Evolutionary conservation across 2,113 vertebrate genomes (phyloP).

Genomic region (Eonycteris spelaea): DNA sequence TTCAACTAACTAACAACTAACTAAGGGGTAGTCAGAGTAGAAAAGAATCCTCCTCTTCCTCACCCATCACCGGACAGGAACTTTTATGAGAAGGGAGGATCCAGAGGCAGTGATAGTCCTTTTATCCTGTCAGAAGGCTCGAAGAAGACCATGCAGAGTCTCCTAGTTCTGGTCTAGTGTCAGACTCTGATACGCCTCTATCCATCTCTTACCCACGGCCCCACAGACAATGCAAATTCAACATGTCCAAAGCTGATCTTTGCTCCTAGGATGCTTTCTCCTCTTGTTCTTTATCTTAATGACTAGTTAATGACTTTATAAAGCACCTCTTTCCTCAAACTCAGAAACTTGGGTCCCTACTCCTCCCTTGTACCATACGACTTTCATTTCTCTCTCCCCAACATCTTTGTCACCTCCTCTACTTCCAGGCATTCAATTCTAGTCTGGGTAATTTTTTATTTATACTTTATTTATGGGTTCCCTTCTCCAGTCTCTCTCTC

Average conservation of each 20-base stretch:
- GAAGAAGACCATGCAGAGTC: background rate
- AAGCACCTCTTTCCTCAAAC: background rate
- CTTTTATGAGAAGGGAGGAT: background rate
- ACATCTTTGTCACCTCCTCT: background rate
- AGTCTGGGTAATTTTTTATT: background rate
- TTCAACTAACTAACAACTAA: background rate
- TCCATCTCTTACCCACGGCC: background rate
- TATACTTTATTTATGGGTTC: background rate
- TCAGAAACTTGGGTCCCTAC: background rate
- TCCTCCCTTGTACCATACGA: accelerated
- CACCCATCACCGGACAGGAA: too few species aligned
- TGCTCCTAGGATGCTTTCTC: background rate
- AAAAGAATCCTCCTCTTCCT: accelerated
- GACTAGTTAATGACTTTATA: background rate
- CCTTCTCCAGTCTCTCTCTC: background rate
- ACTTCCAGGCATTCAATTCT: background rate
- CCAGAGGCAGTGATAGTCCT: background rate
- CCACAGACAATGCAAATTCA: too few species aligned
- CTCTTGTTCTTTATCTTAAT: background rate
- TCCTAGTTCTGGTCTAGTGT: accelerated
- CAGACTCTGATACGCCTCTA: background rate
- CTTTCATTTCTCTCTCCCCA: background rate
- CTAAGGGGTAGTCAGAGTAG: background rate
- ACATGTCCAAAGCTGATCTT: background rate
- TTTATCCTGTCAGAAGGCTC: background rate